These are phyloP conservation scores for Callithrix jacchus DNA, from an alignment of 2,113 vertebrate species.

Conservation along the genomic window DNA sequence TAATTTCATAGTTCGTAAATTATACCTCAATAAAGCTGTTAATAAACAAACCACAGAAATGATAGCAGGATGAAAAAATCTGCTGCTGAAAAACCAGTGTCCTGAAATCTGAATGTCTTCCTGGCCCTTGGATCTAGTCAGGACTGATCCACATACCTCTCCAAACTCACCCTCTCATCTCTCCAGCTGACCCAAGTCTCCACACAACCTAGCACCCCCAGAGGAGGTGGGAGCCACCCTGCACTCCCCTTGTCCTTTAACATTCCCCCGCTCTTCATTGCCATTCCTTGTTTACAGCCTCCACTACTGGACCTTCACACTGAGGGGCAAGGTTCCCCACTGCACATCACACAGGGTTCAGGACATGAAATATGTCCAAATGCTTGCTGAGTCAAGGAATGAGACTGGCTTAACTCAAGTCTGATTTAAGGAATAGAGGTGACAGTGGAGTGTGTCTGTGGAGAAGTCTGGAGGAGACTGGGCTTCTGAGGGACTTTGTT, in stretches of 20 bases:
- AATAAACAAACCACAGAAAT: not conserved
- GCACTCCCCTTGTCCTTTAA: too few species aligned
- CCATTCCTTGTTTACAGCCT: not conserved
- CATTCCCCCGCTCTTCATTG: not conserved
- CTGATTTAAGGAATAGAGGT: not conserved
- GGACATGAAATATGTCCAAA: not conserved
- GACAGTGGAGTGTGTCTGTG: not conserved
- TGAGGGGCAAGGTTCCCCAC: not conserved
- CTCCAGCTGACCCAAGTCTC: not conserved
- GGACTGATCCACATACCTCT: not conserved
- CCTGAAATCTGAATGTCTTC: not conserved
- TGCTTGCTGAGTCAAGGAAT: not conserved
- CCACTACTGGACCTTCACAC: not conserved
- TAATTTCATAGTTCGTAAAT: not conserved
- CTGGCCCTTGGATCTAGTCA: not conserved
- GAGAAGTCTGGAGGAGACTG: not conserved
- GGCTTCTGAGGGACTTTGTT: not conserved
- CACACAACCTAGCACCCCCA: not conserved
- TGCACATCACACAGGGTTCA: not conserved
- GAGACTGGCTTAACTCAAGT: not conserved
- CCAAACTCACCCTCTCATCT: not conserved
- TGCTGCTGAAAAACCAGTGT: not conserved
- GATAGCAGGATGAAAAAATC: not conserved
- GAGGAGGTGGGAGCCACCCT: not conserved
- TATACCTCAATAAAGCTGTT: not conserved